Base-by-base conservation (phyloP, 2,797 vertebrate species). In the Notolepis coatsorum region DNA sequence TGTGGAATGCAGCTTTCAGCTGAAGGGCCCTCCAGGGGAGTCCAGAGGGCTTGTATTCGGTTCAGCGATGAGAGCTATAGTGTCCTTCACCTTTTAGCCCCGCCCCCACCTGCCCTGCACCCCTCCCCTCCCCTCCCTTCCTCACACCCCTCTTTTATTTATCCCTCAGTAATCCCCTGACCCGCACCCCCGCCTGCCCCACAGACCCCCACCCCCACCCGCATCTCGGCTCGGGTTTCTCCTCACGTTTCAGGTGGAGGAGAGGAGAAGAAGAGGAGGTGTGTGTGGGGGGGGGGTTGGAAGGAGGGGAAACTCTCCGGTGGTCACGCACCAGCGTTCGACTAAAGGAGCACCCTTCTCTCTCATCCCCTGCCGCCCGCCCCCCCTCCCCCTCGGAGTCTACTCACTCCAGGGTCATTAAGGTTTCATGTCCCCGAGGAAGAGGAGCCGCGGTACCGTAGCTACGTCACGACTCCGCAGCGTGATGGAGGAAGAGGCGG, bases 291-390 rank as follows among this genome's bases (percentile, higher is more conserved):
- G 39, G 45, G 30, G 35, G 23, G 21, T 10, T 21, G 27, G 3
- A 17, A 10, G 21, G 7, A 45, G 17, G 17, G 7, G 15, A 5
- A 10, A 38, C 6, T 62, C 43, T 62, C 43, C 17, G 71, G 66
- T 68, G 58, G 80, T 77, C 65, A 79, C 60, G 65, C 70, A 53
- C 64, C 5, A 9, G 28, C 13, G 37, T 56, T 61, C 61, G 50
- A 24, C 47, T 56, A 55, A 65, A 82, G 50, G 37, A 65, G 49
- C 66, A 28, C 35, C 35, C 49, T 42, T 54, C 48, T 68, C 50
- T 72, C 2, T 1, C 38, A 68, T 49, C 67, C 55, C 39, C 56
- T 21, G 31, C 7, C 31, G 7, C 31, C 7, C 2, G 1, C 7
- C 7, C n/a, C n/a, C n/a, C n/a, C n/a, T n/a, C n/a, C n/a, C n/a